Conservation (phyloP, 1,140 invertebrate species). For the Euura saliciscinereae region DNA sequence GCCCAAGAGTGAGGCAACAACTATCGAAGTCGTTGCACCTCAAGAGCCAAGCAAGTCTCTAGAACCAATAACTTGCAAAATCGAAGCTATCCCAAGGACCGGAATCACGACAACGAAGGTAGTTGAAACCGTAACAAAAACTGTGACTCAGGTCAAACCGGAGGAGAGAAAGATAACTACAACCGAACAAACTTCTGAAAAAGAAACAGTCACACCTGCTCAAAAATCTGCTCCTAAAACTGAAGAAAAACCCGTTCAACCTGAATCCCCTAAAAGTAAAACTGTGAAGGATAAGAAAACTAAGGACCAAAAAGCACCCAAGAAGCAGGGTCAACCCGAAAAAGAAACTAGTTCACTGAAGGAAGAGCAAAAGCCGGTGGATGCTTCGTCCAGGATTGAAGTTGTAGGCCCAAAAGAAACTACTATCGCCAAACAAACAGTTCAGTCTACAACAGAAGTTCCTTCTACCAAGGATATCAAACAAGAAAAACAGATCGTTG, state of each 20-base stretch:
- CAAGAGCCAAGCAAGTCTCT: background rate
- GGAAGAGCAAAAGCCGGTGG: conserved; percentile 46
- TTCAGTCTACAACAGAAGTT: conserved; percentile 3
- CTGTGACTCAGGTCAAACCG: conserved; percentile 8
- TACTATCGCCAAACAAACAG: background rate
- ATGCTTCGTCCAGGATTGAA: conserved; percentile 33
- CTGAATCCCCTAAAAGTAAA: background rate
- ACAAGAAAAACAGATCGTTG: background rate
- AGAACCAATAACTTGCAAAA: background rate
- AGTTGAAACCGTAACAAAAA: background rate
- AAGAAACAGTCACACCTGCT: conserved; percentile 13
- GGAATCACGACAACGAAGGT: conserved; percentile 6
- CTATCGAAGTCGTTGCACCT: background rate
- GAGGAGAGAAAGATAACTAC: conserved; percentile 4
- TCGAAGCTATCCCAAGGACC: background rate
- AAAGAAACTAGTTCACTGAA: conserved; percentile 32
- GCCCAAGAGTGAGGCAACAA: background rate
- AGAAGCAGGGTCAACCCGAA: conserved; percentile 10
- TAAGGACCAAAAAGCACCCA: background rate
- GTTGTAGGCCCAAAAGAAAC: conserved; percentile 18
- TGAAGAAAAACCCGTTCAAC: conserved; percentile 14
- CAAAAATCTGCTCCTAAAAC: conserved; percentile 4
- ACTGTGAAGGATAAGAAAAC: conserved; percentile 22
- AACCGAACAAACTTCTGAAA: conserved; percentile 19
- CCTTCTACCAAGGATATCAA: background rate